Base-by-base conservation (phyloP, 2,888 invertebrate species). In the Dimorphilus gyrociliatus region DNA sequence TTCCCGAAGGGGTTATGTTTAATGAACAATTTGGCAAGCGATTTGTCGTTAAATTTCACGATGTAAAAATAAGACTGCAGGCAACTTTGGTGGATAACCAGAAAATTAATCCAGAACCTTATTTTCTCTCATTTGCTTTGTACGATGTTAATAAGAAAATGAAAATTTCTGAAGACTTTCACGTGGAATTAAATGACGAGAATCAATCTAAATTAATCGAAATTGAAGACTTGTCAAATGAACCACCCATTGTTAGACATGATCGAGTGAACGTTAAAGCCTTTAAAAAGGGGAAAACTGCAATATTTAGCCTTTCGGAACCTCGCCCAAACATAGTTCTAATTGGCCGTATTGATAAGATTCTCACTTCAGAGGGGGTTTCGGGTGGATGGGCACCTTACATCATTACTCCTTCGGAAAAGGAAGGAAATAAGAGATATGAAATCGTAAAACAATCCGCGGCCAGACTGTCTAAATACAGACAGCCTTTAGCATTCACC, bases 81-180 rank as follows among this genome's bases (percentile, higher is more conserved):
- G 77, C 78, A 34, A 75, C 76, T 3, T 71, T 78, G 41, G 75
- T 31, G 76, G 73, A 39, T 78, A 81, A 44, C 68, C 75, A 5
- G 47, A 48, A 28, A 48, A 48, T 44, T 19, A 51, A 72, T 66
- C 78, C 92, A 31, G 94, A 94, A 58, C 92, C 94, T 0, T 92
- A 92, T 64, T 81, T 81, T 54, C 78, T 88, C 14, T 75, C 78
- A 27, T 64, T 94, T 43, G 78, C 84, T 33, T 65, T 94, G 24
- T 94, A 81, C 62, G 92, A 94, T 67, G 80, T 79, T 4, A 76
- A 77, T 51, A 75, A 75, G 42, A 79, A 79, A 21, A 72, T 75
- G 52, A 90, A 90, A 65, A 68, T 92, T 40, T 81, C 85, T 2
- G 90, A 90, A 60, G 85, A 84, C 64, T 88, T 88, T 65, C 77